A percentile compares a stretch with the other conserved stretches of the same genome.
phyloP scores from a whole-genome alignment of 2,797 vertebrate genomes.

The Mus caroli region DNA sequence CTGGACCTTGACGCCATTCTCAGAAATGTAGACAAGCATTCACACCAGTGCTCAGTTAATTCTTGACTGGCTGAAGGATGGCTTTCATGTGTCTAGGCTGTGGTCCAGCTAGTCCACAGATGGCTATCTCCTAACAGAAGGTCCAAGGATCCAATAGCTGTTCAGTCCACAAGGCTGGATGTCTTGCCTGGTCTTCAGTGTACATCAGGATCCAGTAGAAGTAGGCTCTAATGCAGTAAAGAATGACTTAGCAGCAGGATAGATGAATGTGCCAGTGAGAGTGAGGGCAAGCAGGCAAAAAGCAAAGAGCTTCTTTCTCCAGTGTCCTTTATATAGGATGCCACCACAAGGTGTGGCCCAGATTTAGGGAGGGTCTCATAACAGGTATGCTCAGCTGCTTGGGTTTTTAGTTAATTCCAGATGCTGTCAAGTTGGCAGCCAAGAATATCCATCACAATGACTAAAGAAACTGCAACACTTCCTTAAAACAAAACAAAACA shows the following conservation, averaged over 20 bases:
- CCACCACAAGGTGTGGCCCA: background rate
- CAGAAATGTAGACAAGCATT: slow-evolving; percentile 52
- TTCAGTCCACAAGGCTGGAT: background rate
- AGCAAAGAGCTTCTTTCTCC: background rate
- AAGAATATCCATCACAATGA: background rate
- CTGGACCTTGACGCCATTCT: slow-evolving; percentile 55
- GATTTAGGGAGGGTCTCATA: background rate
- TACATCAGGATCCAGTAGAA: background rate
- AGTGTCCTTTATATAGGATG: background rate
- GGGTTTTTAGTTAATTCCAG: background rate
- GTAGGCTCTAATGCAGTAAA: too few relatives aligned
- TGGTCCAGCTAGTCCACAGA: background rate
- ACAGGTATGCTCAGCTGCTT: background rate
- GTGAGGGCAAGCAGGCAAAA: background rate
- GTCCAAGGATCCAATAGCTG: background rate
- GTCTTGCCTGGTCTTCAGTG: background rate
- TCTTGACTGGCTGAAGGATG: background rate
- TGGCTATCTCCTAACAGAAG: background rate
- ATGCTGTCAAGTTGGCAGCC: background rate
- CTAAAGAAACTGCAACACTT: background rate
- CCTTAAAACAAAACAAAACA: too few relatives aligned
- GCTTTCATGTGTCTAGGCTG: slow-evolving; percentile 50
- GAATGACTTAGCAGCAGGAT: too few relatives aligned
- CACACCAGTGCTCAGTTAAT: slow-evolving; percentile 65
- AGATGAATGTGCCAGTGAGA: background rate